Evolutionary conservation across 2,113 vertebrate genomes (phyloP).

Genomic region (Gorsachius goisagi): DNA sequence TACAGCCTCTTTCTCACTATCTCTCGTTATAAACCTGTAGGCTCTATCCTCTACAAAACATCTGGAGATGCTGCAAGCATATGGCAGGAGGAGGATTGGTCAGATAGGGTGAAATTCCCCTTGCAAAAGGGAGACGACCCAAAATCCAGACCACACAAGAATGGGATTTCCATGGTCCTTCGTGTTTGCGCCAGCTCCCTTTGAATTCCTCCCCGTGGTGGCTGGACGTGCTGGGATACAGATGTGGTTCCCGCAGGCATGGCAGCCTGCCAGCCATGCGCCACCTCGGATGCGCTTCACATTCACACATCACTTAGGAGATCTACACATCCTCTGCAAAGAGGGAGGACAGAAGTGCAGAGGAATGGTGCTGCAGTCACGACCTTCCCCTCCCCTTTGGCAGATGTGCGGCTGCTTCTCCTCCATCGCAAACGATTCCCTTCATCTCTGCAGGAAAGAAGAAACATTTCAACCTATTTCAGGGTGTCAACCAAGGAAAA

Average conservation of each 20-base stretch:
- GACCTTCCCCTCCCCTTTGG: neutral
- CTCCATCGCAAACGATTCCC: neutral
- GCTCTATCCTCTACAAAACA: neutral
- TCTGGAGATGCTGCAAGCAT: neutral
- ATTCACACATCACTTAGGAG: neutral
- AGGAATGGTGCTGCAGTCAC: neutral
- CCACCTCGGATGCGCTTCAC: neutral
- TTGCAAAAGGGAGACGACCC: neutral
- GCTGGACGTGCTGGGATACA: neutral
- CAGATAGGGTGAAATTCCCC: neutral
- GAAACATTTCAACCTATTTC: neutral
- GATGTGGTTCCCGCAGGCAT: neutral
- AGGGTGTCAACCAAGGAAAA: neutral
- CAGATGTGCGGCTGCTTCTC: neutral
- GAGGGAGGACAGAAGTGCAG: neutral
- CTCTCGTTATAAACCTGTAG: neutral
- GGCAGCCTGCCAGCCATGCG: neutral
- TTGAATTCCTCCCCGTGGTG: neutral
- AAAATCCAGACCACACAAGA: neutral
- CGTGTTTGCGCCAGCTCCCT: neutral
- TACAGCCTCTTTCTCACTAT: neutral
- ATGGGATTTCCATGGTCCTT: neutral
- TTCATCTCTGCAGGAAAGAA: neutral
- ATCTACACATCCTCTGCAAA: neutral
- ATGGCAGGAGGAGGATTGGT: neutral